A percentile compares a stretch with the other conserved stretches of the same genome.
phyloP scores from a whole-genome alignment of 2,113 vertebrate genomes.

The Pithys albifrons region DNA sequence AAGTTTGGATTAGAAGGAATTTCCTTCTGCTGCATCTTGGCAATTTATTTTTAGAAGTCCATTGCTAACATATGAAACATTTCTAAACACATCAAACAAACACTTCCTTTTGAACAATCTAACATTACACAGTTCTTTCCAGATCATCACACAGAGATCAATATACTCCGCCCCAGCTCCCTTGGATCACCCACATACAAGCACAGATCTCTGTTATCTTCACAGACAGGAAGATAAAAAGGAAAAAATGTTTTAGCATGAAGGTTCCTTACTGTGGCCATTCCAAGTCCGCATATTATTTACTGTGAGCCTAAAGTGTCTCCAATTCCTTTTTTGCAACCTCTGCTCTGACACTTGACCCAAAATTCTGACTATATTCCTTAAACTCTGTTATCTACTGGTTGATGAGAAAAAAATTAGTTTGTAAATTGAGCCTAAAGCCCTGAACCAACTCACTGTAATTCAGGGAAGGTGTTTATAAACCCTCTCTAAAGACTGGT shows the following conservation, averaged over 20 bases:
- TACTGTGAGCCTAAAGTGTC: not conserved
- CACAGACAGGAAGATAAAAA: not conserved
- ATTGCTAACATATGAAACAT: not conserved
- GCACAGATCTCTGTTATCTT: not conserved
- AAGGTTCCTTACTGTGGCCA: not conserved
- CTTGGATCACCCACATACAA: not conserved
- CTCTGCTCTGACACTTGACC: not conserved
- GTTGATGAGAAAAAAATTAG: not conserved
- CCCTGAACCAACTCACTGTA: not conserved
- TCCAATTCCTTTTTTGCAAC: not conserved
- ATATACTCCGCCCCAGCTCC: not conserved
- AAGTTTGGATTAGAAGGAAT: not conserved
- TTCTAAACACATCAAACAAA: not conserved
- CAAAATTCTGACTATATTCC: not conserved
- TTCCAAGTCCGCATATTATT: not conserved
- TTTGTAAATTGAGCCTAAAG: not conserved
- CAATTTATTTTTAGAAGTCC: not conserved
- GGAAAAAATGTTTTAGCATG: not conserved
- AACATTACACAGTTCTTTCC: not conserved
- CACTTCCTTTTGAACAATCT: not conserved
- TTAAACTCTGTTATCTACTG: not conserved
- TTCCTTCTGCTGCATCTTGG: not conserved
- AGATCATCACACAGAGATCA: not conserved
- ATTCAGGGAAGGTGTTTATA: not conserved
- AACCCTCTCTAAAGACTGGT: not conserved